These are phyloP conservation scores for Apotomis capreana DNA, from an alignment of 2,888 invertebrate species.

Conservation along the genomic window DNA sequence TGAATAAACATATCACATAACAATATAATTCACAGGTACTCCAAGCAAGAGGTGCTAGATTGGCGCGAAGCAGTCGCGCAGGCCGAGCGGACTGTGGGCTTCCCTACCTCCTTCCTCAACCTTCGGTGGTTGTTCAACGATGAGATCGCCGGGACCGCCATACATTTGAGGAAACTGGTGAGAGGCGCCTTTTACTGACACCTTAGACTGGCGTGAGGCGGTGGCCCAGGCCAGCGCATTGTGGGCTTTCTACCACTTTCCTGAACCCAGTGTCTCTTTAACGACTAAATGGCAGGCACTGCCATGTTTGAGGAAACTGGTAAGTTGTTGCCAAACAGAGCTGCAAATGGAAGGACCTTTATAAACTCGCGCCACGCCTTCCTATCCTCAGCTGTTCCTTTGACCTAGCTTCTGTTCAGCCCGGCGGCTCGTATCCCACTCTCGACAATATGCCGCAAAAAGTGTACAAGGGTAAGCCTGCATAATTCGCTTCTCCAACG, in stretches of 20 bases:
- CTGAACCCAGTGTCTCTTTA: constrained; percentile 83
- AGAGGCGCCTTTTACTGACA: constrained; percentile 9
- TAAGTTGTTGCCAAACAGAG: constrained; percentile 47
- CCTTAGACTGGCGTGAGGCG: constrained; percentile 70
- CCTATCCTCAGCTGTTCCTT: no score
- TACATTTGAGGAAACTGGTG: constrained; percentile 76
- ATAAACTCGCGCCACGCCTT: no score
- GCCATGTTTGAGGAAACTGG: constrained; percentile 77
- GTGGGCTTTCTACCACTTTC: constrained; percentile 82
- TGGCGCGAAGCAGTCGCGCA: constrained; percentile 76
- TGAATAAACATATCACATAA: no score
- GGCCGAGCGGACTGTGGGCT: constrained; percentile 78
- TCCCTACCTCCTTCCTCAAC: constrained; percentile 83
- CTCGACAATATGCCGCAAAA: no score
- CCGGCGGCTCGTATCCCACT: no score
- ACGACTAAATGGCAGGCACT: constrained; percentile 84
- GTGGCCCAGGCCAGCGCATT: constrained; percentile 72
- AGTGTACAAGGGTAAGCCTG: no score
- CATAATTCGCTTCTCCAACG: no score
- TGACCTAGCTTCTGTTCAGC: no score
- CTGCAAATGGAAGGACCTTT: no score
- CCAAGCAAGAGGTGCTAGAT: constrained; percentile 58
- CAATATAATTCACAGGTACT: constrained; percentile 35
- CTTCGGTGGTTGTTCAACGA: constrained; percentile 84
- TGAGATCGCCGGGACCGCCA: constrained; percentile 84